Conservation (phyloP, 2,113 vertebrate species). For the Ptilorrhoa leucosticta region DNA sequence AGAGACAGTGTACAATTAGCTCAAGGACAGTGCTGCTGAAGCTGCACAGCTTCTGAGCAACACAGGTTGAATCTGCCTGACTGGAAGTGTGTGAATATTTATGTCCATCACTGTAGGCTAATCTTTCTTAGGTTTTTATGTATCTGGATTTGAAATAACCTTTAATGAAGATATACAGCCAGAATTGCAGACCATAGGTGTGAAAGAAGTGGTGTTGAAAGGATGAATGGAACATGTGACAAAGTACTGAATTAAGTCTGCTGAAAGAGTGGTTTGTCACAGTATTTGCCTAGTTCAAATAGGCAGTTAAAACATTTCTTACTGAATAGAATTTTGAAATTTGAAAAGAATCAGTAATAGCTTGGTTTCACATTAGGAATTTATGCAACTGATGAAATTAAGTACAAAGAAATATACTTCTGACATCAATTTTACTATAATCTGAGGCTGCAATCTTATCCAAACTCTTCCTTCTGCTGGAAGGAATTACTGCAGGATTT, state of each 20-base stretch:
- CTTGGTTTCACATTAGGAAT: neutral
- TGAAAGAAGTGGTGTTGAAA: neutral
- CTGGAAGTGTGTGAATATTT: neutral
- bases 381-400: neutral
- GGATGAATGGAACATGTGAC: neutral
- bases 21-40: neutral
- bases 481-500: neutral
- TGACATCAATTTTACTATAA: neutral
- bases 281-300: neutral
- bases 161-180: neutral
- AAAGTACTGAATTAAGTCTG: neutral
- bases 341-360: neutral
- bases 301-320: neutral
- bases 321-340: neutral
- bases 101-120: neutral
- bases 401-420: neutral
- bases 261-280: neutral
- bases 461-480: neutral
- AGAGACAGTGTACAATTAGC: neutral
- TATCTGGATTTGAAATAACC: neutral
- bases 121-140: neutral
- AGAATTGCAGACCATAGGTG: neutral
- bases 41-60: neutral
- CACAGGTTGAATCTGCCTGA: neutral
- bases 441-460: neutral